Conservation (phyloP, 2,888 invertebrate genomes). For the Oscheius sp. region DNA sequence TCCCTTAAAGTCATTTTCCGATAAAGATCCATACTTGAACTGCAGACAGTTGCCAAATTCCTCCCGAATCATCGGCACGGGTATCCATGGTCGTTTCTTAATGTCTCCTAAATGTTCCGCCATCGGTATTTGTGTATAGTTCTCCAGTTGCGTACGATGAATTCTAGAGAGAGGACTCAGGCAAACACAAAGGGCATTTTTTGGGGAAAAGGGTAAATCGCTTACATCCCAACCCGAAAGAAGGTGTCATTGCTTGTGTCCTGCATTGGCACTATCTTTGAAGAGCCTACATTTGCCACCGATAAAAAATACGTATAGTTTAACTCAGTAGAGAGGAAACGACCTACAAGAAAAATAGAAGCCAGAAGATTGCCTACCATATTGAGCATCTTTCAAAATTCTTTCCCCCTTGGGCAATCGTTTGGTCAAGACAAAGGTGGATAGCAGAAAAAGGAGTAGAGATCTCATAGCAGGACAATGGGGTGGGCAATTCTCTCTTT, state of each 20-base stretch:
- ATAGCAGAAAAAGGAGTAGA: constrained; percentile 1
- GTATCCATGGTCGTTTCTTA: constrained; percentile 58
- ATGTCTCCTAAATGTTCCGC: constrained; percentile 45
- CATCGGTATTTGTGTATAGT: constrained; percentile 48
- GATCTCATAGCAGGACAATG: not conserved
- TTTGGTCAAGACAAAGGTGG: constrained; percentile 7
- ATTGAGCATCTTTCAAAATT: constrained; percentile 16
- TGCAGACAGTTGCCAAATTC: constrained; percentile 54
- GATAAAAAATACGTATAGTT: constrained; percentile 43
- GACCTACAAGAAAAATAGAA: constrained; percentile 34
- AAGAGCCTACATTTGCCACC: constrained; percentile 38
- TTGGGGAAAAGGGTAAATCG: not conserved
- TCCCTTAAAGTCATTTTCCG: constrained; percentile 55
- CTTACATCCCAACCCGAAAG: constrained; percentile 52
- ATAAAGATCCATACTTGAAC: constrained; percentile 47
- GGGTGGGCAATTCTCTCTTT: not conserved
- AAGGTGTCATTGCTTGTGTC: constrained; percentile 52
- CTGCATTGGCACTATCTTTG: constrained; percentile 51
- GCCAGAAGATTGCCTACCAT: not conserved
- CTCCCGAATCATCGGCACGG: constrained; percentile 48
- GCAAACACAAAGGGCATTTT: not conserved
- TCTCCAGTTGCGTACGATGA: constrained; percentile 39
- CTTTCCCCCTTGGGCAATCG: not conserved
- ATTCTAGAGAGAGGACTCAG: constrained; percentile 34
- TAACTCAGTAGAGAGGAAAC: constrained; percentile 43